These are phyloP conservation scores for Cynopterus brachyotis DNA, from an alignment of 2,113 vertebrate genomes.

Conservation along the genomic window DNA sequence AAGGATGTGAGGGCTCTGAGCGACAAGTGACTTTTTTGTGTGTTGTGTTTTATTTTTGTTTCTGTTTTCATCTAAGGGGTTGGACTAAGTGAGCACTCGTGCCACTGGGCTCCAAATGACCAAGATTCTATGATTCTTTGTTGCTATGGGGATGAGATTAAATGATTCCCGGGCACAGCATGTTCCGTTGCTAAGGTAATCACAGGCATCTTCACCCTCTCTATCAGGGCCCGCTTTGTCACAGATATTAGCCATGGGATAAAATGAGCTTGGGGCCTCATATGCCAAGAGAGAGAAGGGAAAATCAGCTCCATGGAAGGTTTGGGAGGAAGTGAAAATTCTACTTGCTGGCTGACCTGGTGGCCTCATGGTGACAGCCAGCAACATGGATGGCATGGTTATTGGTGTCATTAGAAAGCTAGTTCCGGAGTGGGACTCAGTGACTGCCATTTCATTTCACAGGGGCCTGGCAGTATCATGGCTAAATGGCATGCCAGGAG, in stretches of 20 bases:
- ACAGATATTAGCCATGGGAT: neutral
- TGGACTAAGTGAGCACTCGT: neutral
- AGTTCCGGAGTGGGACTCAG: no score
- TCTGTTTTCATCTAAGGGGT: slow-evolving; percentile 11
- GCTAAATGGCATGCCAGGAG: neutral
- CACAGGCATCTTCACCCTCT: neutral
- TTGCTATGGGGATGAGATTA: slow-evolving; percentile 61
- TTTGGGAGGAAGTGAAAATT: neutral
- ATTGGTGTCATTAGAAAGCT: neutral
- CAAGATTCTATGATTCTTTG: neutral
- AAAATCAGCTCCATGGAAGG: neutral
- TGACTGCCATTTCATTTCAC: neutral
- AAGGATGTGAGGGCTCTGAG: neutral
- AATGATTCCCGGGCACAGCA: slow-evolving; percentile 2
- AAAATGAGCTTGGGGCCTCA: neutral
- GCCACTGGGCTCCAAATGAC: neutral
- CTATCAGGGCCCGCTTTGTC: neutral
- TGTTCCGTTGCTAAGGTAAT: slow-evolving; percentile 45
- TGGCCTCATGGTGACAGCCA: neutral
- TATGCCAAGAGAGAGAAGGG: neutral
- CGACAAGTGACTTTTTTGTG: neutral
- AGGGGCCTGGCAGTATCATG: neutral
- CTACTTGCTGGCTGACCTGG: neutral
- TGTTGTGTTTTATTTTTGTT: neutral
- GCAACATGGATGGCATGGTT: neutral